Base-by-base conservation (phyloP, 1,140 invertebrate genomes). In the Agrilus planipennis region DNA sequence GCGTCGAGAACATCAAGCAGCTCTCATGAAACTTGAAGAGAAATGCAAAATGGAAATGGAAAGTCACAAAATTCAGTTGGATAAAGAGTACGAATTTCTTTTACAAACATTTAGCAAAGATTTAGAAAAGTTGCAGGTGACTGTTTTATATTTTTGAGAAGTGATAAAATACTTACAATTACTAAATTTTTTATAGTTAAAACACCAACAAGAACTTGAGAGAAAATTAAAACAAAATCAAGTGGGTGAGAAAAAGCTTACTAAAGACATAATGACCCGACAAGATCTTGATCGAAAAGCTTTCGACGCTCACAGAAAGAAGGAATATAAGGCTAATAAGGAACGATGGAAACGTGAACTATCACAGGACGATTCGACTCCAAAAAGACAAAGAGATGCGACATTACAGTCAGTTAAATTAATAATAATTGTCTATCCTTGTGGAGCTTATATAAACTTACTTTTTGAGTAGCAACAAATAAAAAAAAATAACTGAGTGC, bases 251-350 rank as follows among this genome's bases (percentile, higher is more conserved):
- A 94, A 93, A 71, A 93, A 94, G 63, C 67, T 97, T 43, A 75
- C 84, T 25, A 96, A 95, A 68, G 89, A 94, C 54, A 94, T 97
- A 49, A 77, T 79, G 5, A 68, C 77, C 43, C 73, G 83, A 51
- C 92, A 99, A 52, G 89, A 96, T 47, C 78, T 79, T 46, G 93
- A 98, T 57, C 71, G 56, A 18, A 89, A 89, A 62, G 80, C 79
- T 23, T 90, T 93, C 57, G 83, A 89, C 61, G 69, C 81, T 41
- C 85, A 91, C 54, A 89, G 93, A 65, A 95, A 97, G 68, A 88
- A 88, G 60, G 93, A 98, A 63, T 98, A 98, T 69, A 99, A 99
- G 69, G 81, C 81, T 30, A 96, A 90, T 61, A 98, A 98, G 69
- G 95, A 99, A 60, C 70, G 88, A 53, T 91, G 89, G 81, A 97